Percentiles rank a stretch among this genome's conserved stretches.
Evolutionary conservation across 2,888 invertebrate species (phyloP).

Genomic region (Metacarcinus magister): DNA sequence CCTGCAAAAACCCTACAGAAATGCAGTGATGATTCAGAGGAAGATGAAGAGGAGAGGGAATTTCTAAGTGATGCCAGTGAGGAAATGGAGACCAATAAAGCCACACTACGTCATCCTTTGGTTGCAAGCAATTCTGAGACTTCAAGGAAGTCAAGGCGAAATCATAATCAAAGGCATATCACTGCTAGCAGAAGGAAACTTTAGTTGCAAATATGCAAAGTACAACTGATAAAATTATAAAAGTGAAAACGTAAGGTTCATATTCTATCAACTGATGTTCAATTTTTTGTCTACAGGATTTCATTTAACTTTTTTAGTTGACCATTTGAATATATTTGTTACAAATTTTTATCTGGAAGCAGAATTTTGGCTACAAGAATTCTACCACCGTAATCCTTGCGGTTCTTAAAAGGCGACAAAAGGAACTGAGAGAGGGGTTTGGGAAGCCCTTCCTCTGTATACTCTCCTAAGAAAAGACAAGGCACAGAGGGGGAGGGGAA

Average conservation of each 20-base stretch:
- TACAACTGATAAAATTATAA: slow-evolving; percentile 2
- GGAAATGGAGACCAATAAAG: not conserved
- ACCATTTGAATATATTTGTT: not conserved
- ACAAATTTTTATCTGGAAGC: not conserved
- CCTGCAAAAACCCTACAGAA: not conserved
- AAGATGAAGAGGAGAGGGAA: not conserved
- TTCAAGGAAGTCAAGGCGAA: slow-evolving; percentile 28
- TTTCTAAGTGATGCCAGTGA: not conserved
- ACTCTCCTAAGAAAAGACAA: too few relatives aligned
- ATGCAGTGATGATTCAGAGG: not conserved
- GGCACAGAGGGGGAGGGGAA: too few relatives aligned
- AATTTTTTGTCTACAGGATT: not conserved
- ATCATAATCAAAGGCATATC: not conserved
- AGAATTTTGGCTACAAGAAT: too few relatives aligned
- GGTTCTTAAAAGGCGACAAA: too few relatives aligned
- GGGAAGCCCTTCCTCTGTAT: too few relatives aligned
- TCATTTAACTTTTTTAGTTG: not conserved
- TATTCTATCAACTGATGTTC: not conserved
- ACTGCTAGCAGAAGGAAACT: not conserved
- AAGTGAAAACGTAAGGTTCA: not conserved
- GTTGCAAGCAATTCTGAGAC: not conserved
- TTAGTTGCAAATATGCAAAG: not conserved
- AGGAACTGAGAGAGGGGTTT: too few relatives aligned
- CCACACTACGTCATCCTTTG: not conserved
- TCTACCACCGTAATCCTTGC: too few relatives aligned